Evolutionary conservation across 1,140 invertebrate genomes (phyloP).

Genomic region (Sweltsa coloradensis): DNA sequence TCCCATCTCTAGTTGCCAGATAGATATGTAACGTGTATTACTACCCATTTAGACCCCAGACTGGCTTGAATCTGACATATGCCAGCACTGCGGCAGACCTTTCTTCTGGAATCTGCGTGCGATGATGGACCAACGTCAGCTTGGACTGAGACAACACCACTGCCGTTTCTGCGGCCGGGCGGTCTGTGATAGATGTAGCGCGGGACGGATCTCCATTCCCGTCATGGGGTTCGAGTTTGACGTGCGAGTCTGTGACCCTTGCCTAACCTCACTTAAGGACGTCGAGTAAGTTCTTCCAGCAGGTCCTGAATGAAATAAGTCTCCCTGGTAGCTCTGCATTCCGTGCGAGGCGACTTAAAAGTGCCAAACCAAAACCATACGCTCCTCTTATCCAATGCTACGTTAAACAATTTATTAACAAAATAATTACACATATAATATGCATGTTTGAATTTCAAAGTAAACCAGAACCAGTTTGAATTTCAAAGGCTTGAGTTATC

Average conservation of each 20-base stretch:
- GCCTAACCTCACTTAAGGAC: slow-evolving; percentile 68
- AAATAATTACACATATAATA: too few relatives aligned
- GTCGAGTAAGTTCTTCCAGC: slow-evolving; percentile 64
- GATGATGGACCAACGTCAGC: slow-evolving; percentile 93
- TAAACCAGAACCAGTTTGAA: too few relatives aligned
- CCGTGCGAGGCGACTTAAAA: too few relatives aligned
- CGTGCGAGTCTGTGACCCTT: slow-evolving; percentile 89
- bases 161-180: slow-evolving; percentile 85
- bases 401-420: too few relatives aligned
- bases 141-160: slow-evolving; percentile 84
- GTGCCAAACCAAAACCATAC: too few relatives aligned
- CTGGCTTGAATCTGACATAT: slow-evolving; percentile 89
- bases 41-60: slow-evolving; percentile 55
- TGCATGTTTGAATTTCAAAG: too few relatives aligned
- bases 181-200: slow-evolving; percentile 85
- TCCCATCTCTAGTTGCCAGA: neutral
- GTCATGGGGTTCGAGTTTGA: slow-evolving; percentile 97
- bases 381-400: too few relatives aligned
- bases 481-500: too few relatives aligned
- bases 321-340: too few relatives aligned
- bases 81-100: slow-evolving; percentile 83
- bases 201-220: slow-evolving; percentile 75
- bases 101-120: slow-evolving; percentile 98
- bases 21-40: neutral
- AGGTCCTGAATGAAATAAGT: too few relatives aligned